Base-by-base conservation (phyloP, 1,140 invertebrate genomes). In the Drosophila grimshawi region DNA sequence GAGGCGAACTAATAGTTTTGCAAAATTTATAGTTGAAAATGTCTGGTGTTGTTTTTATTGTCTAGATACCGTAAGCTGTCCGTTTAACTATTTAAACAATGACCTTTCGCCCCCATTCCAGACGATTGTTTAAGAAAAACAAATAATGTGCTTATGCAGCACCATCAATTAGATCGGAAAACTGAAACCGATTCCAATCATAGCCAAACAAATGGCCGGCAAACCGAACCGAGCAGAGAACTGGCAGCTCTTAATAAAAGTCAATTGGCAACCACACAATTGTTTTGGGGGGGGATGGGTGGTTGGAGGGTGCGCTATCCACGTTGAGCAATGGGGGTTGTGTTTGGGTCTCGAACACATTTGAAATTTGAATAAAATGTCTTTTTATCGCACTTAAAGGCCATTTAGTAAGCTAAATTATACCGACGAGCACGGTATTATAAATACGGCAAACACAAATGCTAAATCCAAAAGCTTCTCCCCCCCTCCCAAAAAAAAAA, bases 341-440 rank as follows among this genome's bases (percentile, higher is more conserved):
- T n/a, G 39, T 56, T 27, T 51, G 37, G 43, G 69, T 69, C 75
- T 35, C 10, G 49, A 33, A 11, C 56, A 69, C 66, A 65, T 85
- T 85, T 80, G 60, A 72, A 83, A 83, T 86, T 88, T 88, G 81
- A 79, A 80, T 86, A 86, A 88, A 86, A 88, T 88, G 83, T 88
- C 70, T 81, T 82, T 86, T 86, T 86, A 86, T 86, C 83, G 82
- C 82, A 88, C 82, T 88, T 82, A 82, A 83, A 86, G 79, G 83
- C 83, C 82, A 86, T 86, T 88, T 76, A 86, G 82, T 86, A 74
- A 83, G 71, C 80, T 88, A 86, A 86, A 86, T 88, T 88, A 86
- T 86, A 82, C 72, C 70, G 56, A 55, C 69, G 75, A 76, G 76
- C 70, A 65, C 63, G 65, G 82, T 81, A 81, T 86, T 81, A 80